Evolutionary conservation across 2,797 vertebrate genomes (phyloP), one percentile per base, ranked within the genome.

Genomic region (Lerista edwardsae): DNA sequence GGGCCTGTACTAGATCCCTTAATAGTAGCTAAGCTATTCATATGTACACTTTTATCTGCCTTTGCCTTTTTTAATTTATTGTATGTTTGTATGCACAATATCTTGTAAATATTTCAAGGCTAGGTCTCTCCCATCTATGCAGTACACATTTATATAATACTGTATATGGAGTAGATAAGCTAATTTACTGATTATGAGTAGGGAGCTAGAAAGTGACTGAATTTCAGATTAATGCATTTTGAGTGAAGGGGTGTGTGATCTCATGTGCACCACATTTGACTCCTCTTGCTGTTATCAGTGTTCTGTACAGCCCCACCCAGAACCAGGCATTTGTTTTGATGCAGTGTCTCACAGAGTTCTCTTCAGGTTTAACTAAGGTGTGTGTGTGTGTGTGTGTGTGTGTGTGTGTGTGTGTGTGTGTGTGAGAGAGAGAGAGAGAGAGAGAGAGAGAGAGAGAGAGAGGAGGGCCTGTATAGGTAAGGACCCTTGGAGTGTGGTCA

Each of bases 251-350:
- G 51, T 68, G 73, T 68, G 71, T 59, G 62, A 29, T 59, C 25
- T 74, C 31, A 74, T 85, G 80, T 88, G 77, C 34, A 0, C 87
- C 55, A 3, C 82, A 59, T 39, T 72, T 3, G 2, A 1, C 27
- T 65, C n/a, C 41, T 82, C 57, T 44, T 41, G 10, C 23, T n/a
- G 61, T 12, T 71, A 14, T 73, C 36, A 14, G 17, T 62, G 36
- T 47, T 34, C 31, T 31, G 47, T 51, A 55, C 64, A 51, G 73
- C 84, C 74, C 79, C 73, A 71, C 84, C 79, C 65, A 76, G 65
- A 61, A 29, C 55, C 5, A 55, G 64, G 67, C 27, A 0, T 62
- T 12, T 69, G 27, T 25, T 12, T 59, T 29, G 44, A 59, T n/a
- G 21, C 61, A 85, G 0, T 0, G 41, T 39, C 4, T 82, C 44